Base-by-base conservation (phyloP, 2,113 vertebrate genomes). In the Eublepharis macularius region DNA sequence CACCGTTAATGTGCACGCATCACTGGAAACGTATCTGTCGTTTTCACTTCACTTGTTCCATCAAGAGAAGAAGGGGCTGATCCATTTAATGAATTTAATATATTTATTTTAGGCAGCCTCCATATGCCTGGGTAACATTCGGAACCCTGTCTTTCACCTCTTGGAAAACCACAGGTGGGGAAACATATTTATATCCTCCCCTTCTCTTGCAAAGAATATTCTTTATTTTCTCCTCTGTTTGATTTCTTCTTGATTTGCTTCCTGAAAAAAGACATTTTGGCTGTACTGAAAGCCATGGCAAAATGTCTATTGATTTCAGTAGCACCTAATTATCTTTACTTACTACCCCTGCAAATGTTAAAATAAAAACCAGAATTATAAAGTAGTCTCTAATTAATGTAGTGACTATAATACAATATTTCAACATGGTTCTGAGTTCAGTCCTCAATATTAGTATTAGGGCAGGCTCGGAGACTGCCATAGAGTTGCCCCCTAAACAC, bases 141-240 rank as follows among this genome's bases (percentile, higher is more conserved):
- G 0, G 74, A 86, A 51, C 92, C 81, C 82, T 87, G 0, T 87
- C 86, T 54, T 70, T 89, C 90, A 72, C 86, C 89, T 89, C 92
- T 88, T 90, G 63, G n/a, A 89, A 89, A 94, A 86, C 76, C 81
- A 49, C 90, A 92, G 90, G 91, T 93, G 83, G 80, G 79, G 7
- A 80, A 82, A 81, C 49, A 32, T 36, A 80, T 47, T 80, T 49
- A 49, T 72, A 63, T 87, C 87, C 70, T 76, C 49, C 81, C 89
- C 87, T 88, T 74, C 43, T 69, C 79, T 83, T 49, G 4, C 82
- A 83, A 88, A 86, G 89, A 73, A 1, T 51, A 63, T 29, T 63
- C 60, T 63, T 63, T 29, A 29, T 26, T 26, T 63, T 29, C 60
- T 29, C 4, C 29, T 60, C 66, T 14, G 1, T 45, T n/a, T 21